Conservation (phyloP, 92 coral and sea anemone genomes). For the Phenganax stokvisi region DNA sequence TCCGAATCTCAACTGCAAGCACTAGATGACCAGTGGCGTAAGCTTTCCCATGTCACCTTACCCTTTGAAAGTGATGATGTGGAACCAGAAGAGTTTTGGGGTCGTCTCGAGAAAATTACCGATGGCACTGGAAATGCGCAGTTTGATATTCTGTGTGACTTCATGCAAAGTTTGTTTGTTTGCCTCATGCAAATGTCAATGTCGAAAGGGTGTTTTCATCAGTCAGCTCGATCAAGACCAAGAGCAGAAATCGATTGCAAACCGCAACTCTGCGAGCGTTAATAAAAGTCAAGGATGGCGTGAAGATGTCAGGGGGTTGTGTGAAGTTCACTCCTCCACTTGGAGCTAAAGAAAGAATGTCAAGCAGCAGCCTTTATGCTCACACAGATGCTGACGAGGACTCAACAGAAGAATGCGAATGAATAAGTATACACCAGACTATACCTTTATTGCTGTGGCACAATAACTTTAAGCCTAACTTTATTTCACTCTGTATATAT, state of each 20-base stretch:
- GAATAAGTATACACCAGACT: too few relatives aligned
- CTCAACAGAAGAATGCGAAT: too few relatives aligned
- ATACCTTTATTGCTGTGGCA: too few relatives aligned
- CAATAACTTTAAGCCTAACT: too few relatives aligned
- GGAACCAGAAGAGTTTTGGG: conserved; percentile 34
- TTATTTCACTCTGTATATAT: too few relatives aligned
- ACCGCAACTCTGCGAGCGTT: neutral
- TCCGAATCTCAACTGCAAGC: conserved; percentile 22
- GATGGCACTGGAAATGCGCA: conserved; percentile 27
- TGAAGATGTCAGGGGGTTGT: conserved; percentile 19
- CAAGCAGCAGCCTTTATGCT: neutral
- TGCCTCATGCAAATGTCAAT: conserved; percentile 20
- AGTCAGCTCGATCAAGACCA: conserved; percentile 7
- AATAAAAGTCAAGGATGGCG: conserved; percentile 16
- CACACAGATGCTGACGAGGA: too few relatives aligned
- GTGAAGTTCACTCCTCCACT: conserved; percentile 4
- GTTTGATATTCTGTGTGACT: conserved; percentile 16
- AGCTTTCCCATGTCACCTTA: conserved; percentile 2
- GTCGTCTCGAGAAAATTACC: conserved; percentile 7
- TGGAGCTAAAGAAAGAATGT: conserved; percentile 16
- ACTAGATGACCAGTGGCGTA: conserved; percentile 22
- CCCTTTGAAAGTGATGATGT: conserved; percentile 12
- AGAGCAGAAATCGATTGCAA: conserved; percentile 22
- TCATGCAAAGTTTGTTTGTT: conserved; percentile 23
- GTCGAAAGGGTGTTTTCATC: conserved; percentile 24